Evolutionary conservation across 2,888 invertebrate genomes (phyloP).

Genomic region (Melieria picta): DNA sequence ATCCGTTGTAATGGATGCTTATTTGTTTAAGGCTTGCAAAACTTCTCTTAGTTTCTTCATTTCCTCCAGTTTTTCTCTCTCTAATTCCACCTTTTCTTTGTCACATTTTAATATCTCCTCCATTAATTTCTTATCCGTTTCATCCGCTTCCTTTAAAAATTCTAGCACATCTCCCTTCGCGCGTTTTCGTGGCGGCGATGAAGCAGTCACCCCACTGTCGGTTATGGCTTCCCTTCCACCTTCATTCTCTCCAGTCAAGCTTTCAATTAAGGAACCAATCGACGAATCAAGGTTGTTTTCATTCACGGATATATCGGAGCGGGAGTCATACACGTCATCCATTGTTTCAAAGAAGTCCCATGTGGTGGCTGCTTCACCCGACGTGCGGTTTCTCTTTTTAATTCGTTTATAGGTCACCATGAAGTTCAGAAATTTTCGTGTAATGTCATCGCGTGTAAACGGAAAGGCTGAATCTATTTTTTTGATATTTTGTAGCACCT

Average conservation of each 20-base stretch:
- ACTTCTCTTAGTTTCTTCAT: constrained; percentile 2
- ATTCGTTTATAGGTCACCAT: constrained; percentile 5
- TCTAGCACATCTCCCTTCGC: background rate
- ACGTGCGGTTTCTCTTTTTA: constrained; percentile 4
- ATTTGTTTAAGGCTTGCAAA: background rate
- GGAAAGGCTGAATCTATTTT: background rate
- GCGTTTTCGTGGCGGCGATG: background rate
- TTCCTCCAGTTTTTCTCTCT: background rate
- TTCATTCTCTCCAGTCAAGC: background rate
- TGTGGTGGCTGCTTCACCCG: background rate
- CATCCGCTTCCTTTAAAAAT: background rate
- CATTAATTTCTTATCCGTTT: background rate
- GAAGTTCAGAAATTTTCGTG: background rate
- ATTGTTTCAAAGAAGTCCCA: constrained; percentile 2
- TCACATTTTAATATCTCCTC: background rate
- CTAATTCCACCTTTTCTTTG: background rate
- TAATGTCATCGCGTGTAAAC: background rate
- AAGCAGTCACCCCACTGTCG: background rate
- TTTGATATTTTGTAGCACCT: background rate
- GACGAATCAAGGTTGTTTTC: background rate
- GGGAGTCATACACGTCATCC: background rate
- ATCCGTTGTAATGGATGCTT: background rate
- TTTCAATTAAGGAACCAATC: background rate
- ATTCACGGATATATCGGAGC: background rate
- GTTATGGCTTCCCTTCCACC: background rate